A percentile compares a stretch with the other conserved stretches of the same genome.
Evolutionary conservation across 2,113 vertebrate genomes (phyloP).

Genomic region (Andinoacara biseriatus): DNA sequence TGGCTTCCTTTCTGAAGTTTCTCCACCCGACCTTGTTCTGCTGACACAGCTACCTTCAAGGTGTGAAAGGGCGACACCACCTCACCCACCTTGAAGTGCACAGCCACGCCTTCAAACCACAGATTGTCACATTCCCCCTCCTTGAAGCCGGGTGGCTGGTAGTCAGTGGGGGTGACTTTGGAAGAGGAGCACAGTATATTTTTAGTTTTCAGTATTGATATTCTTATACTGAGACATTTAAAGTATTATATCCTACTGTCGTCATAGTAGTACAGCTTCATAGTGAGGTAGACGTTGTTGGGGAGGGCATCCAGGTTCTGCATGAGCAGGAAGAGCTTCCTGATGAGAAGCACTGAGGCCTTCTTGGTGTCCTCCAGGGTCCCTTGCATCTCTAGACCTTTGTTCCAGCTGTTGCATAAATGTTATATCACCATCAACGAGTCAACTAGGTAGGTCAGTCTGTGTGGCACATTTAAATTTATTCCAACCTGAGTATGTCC

Average conservation of each 20-base stretch:
- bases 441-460: neutral
- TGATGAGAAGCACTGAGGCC: slow-evolving; percentile 90
- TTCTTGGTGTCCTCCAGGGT: slow-evolving; percentile 85
- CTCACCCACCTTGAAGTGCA: slow-evolving; percentile 89
- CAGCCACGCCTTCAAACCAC: slow-evolving; percentile 88
- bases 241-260: slow-evolving; percentile 78
- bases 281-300: slow-evolving; percentile 86
- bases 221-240: neutral
- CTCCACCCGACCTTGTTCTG: slow-evolving; percentile 73
- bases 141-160: slow-evolving; percentile 94
- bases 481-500: slow-evolving; percentile 78
- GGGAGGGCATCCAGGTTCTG: slow-evolving; percentile 89
- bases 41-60: slow-evolving; percentile 87
- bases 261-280: slow-evolving; percentile 97
- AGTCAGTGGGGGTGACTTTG: slow-evolving; percentile 90
- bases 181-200: neutral
- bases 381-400: slow-evolving; percentile 60
- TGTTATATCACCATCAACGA: neutral
- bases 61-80: slow-evolving; percentile 88
- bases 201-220: neutral
- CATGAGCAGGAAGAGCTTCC: slow-evolving; percentile 94
- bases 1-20: slow-evolving; percentile 67
- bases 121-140: slow-evolving; percentile 84
- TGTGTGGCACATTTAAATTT: neutral
- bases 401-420: slow-evolving; percentile 63